Conservation (phyloP, 2,888 invertebrate species). For the Galeruca laticollis region DNA sequence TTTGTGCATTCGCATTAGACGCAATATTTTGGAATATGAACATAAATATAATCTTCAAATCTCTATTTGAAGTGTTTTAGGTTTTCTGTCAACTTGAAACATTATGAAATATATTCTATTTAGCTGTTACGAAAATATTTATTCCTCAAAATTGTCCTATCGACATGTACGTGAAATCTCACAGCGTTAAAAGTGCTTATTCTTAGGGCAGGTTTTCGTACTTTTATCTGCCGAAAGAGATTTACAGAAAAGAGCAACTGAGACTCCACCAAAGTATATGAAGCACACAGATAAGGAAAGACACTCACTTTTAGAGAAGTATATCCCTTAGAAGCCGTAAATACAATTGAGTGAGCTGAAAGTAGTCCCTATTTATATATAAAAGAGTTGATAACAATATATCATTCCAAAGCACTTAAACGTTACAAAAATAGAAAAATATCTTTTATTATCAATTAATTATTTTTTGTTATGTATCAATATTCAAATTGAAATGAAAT, state of each 20-base stretch:
- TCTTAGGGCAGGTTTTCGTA: neutral
- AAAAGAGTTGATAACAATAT: neutral
- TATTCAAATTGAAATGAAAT: too few relatives aligned
- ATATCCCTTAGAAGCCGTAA: conserved; percentile 88
- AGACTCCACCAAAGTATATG: neutral
- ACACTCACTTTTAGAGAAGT: conserved; percentile 83
- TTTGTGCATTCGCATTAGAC: too few relatives aligned
- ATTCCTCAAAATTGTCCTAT: neutral
- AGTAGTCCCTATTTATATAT: neutral
- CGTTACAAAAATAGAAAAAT: too few relatives aligned
- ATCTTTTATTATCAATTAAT: too few relatives aligned
- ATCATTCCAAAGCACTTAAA: neutral
- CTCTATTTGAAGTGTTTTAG: too few relatives aligned
- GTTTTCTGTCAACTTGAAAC: too few relatives aligned
- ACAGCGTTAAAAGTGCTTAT: neutral
- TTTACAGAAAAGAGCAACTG: conserved; percentile 1
- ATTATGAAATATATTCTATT: too few relatives aligned
- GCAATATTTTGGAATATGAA: too few relatives aligned
- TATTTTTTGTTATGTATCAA: too few relatives aligned
- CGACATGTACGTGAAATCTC: neutral
- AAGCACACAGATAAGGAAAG: conserved; percentile 28
- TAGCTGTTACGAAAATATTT: neutral
- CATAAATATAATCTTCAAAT: too few relatives aligned
- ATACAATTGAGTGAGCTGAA: conserved; percentile 75
- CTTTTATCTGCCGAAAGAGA: conserved; percentile 1